These are phyloP conservation scores for Agrypnus murinus DNA, from an alignment of 2,888 invertebrate species.

Conservation along the genomic window DNA sequence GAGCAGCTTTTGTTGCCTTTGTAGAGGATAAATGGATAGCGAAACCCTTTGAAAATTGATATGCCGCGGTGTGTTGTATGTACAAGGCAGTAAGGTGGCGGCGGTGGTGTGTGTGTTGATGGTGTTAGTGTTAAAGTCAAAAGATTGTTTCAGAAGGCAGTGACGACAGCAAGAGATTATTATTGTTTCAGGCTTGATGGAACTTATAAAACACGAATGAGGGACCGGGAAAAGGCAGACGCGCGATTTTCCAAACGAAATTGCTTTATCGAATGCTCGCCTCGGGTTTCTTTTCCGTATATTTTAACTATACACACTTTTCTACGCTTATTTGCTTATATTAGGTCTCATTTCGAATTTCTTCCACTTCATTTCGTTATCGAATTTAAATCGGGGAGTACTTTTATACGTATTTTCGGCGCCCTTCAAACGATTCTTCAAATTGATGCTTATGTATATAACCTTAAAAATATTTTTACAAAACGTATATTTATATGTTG, in stretches of 20 bases:
- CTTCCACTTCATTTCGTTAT: constrained; percentile 22
- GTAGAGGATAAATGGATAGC: constrained; percentile 22
- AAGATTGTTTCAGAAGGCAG: constrained; percentile 7
- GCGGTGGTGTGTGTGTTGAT: too few species aligned
- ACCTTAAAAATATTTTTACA: neutral
- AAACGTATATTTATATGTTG: too few species aligned
- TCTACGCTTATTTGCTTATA: constrained; percentile 24
- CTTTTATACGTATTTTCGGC: constrained; percentile 11
- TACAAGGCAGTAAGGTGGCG: too few species aligned
- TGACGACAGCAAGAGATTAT: neutral
- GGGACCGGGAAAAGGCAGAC: neutral
- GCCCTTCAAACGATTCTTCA: constrained; percentile 6
- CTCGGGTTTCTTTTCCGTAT: constrained; percentile 16
- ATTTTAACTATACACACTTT: constrained; percentile 22
- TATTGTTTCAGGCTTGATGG: neutral
- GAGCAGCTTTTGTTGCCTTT: constrained; percentile 22
- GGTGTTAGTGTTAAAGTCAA: neutral
- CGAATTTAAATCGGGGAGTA: constrained; percentile 11
- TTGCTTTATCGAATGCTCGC: constrained; percentile 17
- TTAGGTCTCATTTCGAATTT: constrained; percentile 25
- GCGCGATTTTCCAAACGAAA: constrained; percentile 10
- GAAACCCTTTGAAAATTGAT: constrained; percentile 27
- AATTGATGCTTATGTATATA: constrained; percentile 13
- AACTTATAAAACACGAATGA: neutral
- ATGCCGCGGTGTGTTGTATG: neutral